Evolutionary conservation across 1,140 invertebrate species (phyloP).

Genomic region (Bombus superbus): DNA sequence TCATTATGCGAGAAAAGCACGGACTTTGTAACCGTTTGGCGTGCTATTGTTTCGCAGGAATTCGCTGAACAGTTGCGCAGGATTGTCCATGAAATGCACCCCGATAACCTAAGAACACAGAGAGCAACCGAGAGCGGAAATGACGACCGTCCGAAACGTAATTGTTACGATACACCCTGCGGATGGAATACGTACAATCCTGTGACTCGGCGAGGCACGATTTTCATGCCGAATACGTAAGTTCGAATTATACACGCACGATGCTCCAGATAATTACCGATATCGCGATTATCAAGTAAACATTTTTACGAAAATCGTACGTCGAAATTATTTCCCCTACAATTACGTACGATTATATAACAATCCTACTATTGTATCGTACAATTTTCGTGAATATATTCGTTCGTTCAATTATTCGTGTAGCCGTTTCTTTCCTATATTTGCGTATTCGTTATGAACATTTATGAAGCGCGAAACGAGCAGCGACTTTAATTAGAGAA

Average conservation of each 20-base stretch:
- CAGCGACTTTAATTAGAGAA: background rate
- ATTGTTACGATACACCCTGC: constrained; percentile 63
- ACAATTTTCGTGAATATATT: background rate
- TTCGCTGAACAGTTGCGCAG: constrained; percentile 63
- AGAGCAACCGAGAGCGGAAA: constrained; percentile 61
- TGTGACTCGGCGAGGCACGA: background rate
- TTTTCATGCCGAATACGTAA: constrained; percentile 42
- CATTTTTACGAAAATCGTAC: background rate
- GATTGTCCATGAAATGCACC: constrained; percentile 49
- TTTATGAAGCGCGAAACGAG: background rate
- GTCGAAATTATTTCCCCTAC: background rate
- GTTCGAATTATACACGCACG: background rate
- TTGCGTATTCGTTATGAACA: background rate
- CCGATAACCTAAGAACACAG: constrained; percentile 59
- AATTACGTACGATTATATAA: background rate
- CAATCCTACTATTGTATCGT: background rate
- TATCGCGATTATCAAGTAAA: background rate
- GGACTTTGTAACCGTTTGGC: background rate
- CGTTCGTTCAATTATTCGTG: background rate
- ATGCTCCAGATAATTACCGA: background rate
- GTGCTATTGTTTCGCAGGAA: constrained; percentile 54
- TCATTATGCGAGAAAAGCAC: background rate
- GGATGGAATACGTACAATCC: constrained; percentile 28
- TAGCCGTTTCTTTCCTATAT: background rate
- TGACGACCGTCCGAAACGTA: constrained; percentile 53